Percentiles rank a stretch among this genome's conserved stretches.
Conservation (phyloP, 2,888 invertebrate genomes). For the Cantharis nigra region DNA sequence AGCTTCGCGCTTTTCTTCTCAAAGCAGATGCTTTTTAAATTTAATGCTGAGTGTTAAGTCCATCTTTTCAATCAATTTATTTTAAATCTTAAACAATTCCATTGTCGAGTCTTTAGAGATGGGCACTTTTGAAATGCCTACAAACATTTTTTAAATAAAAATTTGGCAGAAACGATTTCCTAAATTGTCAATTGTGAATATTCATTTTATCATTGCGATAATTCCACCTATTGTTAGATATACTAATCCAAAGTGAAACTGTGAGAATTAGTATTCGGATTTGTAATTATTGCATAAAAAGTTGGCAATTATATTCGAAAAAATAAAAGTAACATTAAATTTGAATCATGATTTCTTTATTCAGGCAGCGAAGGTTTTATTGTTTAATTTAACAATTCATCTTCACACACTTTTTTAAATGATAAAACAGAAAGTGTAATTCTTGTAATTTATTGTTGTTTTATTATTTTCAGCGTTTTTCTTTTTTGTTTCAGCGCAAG, state of each 20-base stretch:
- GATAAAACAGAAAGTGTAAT: not conserved
- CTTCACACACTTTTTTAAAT: not conserved
- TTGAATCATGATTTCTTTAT: not conserved
- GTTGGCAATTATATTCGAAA: not conserved
- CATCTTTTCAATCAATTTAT: not conserved
- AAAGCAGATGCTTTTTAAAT: not conserved
- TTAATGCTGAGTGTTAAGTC: not conserved
- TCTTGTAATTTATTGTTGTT: not conserved
- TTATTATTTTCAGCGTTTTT: not conserved
- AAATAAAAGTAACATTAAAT: not conserved
- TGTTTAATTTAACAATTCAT: not conserved
- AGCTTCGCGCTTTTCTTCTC: not conserved
- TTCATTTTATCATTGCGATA: not conserved
- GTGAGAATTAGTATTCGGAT: not conserved
- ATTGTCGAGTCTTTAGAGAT: not conserved
- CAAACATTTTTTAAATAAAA: not conserved
- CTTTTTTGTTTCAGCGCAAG: slow-evolving; percentile 43
- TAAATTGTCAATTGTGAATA: not conserved
- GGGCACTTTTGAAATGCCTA: not conserved
- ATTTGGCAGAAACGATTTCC: no score
- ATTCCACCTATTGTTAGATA: not conserved
- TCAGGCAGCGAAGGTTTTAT: not conserved
- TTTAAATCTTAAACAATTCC: not conserved
- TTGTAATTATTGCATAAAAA: not conserved
- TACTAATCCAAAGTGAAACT: not conserved